Conservation (phyloP, 2,113 vertebrate genomes). For the Ellobius talpinus region DNA sequence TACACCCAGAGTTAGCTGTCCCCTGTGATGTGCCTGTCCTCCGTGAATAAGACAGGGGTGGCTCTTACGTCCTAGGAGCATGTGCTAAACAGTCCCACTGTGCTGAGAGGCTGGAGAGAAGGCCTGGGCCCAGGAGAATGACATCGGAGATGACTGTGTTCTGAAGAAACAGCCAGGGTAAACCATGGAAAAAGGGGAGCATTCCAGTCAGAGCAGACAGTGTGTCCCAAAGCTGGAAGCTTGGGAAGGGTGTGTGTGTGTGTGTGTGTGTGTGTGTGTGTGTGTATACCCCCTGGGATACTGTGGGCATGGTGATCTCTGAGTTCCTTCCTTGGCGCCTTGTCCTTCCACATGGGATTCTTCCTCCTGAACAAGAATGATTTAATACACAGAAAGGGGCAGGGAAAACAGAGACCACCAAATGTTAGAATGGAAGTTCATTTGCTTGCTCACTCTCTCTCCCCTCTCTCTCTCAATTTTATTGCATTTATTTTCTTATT, state of each 20-base stretch:
- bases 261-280: neutral
- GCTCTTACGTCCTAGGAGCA: neutral
- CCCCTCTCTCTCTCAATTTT: neutral
- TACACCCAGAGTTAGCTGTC: neutral
- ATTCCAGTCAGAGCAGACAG: neutral
- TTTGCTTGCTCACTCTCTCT: too few species aligned
- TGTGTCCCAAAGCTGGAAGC: neutral
- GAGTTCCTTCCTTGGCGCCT: neutral
- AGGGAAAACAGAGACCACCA: neutral
- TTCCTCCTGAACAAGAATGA: neutral
- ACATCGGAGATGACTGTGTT: neutral
- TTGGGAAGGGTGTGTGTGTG: neutral
- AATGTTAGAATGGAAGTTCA: neutral
- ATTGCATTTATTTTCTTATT: neutral
- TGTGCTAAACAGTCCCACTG: neutral
- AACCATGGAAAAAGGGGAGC: neutral
- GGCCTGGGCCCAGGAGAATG: neutral
- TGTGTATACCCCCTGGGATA: neutral
- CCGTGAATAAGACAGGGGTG: neutral
- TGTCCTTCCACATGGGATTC: neutral
- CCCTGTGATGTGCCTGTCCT: neutral
- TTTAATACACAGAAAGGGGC: neutral
- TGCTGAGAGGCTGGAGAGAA: neutral
- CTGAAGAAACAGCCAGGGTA: neutral
- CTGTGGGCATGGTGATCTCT: neutral